phyloP scores from a whole-genome alignment of 2,888 invertebrate genomes.

The Thera obeliscata region DNA sequence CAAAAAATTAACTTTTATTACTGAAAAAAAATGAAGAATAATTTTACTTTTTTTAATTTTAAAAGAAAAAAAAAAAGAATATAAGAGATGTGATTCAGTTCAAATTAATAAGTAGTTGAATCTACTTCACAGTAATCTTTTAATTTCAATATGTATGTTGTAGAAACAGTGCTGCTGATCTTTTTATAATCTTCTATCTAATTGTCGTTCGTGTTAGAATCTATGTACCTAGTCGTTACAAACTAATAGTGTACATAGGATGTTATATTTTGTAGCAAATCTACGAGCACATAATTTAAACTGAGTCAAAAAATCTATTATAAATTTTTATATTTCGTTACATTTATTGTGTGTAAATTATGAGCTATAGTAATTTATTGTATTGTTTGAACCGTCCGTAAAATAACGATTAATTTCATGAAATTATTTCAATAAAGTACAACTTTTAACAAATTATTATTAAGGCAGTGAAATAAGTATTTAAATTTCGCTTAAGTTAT shows the following conservation, averaged over 20 bases:
- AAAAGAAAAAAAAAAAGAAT: neutral
- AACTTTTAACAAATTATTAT: constrained; percentile 9
- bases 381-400: constrained; percentile 30
- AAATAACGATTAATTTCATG: constrained; percentile 12
- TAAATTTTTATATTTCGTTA: constrained; percentile 19
- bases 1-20: too few species aligned
- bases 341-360: constrained; percentile 11
- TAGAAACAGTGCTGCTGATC: constrained; percentile 49
- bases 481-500: neutral
- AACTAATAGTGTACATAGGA: constrained; percentile 61
- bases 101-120: neutral
- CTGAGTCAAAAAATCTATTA: constrained; percentile 6
- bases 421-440: constrained; percentile 16
- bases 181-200: constrained; percentile 55
- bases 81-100: neutral
- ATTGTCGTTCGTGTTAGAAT: constrained; percentile 70
- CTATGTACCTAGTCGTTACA: constrained; percentile 53
- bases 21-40: too few species aligned
- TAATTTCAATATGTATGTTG: neutral
- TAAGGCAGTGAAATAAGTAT: neutral
- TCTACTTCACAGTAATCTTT: neutral
- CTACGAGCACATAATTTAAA: constrained; percentile 24
- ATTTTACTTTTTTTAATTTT: neutral
- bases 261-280: constrained; percentile 31
- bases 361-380: constrained; percentile 11